Evolutionary conservation across 2,888 invertebrate genomes (phyloP).

Genomic region (Hyppa rectilinea): DNA sequence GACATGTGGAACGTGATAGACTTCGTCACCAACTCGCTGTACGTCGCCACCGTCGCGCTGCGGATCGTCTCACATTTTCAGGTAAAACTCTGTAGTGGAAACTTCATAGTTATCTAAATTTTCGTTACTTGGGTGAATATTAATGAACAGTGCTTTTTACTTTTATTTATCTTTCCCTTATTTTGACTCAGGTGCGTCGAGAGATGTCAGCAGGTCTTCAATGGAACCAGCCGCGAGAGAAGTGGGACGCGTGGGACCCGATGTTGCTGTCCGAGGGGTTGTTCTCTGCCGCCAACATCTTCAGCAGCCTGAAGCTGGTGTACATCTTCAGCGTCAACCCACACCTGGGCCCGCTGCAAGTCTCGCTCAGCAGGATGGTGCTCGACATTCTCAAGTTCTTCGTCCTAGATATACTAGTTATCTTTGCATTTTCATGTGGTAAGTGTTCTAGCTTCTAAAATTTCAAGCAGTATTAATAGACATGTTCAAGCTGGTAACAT

Average conservation of each 20-base stretch:
- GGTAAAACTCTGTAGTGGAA: conserved; percentile 86
- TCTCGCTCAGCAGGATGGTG: conserved; percentile 98
- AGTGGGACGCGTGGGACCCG: conserved; percentile 99
- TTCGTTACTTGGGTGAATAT: not conserved
- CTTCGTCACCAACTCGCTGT: conserved; percentile 99
- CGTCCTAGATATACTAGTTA: conserved; percentile 96
- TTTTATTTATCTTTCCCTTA: not conserved
- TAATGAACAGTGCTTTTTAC: not conserved
- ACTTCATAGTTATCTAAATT: not conserved
- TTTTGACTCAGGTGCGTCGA: conserved; percentile 92
- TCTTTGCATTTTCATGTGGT: conserved; percentile 99
- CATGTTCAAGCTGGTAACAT: not conserved
- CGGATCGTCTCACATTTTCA: conserved; percentile 98
- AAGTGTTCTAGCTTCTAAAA: conserved; percentile 79
- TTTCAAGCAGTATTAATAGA: not conserved
- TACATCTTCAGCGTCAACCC: conserved; percentile 99
- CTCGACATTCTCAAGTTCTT: conserved; percentile 99
- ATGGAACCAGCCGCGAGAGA: conserved; percentile 94
- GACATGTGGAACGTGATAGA: conserved; percentile 99
- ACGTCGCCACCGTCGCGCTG: conserved; percentile 98
- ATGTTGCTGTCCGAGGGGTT: conserved; percentile 98
- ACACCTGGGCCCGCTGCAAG: conserved; percentile 98
- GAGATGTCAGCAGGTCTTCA: conserved; percentile 91
- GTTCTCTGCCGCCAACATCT: conserved; percentile 99
- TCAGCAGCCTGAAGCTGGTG: conserved; percentile 98